These are phyloP conservation scores for Coenonympha arcania DNA, from an alignment of 2,888 invertebrate genomes.

Conservation along the genomic window DNA sequence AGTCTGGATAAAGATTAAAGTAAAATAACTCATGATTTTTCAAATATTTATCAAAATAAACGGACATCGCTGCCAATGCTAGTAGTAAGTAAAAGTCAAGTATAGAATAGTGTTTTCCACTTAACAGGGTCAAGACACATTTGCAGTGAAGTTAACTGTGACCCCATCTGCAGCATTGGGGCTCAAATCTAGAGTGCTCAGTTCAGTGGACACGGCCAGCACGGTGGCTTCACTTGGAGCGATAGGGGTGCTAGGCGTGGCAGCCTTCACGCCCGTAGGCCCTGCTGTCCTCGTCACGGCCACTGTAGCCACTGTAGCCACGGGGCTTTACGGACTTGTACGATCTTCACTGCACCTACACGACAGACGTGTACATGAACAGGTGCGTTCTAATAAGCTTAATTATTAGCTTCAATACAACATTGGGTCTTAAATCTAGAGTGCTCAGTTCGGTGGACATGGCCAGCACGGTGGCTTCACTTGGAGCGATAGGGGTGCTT, in stretches of 20 bases:
- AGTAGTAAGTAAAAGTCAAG: too few species aligned
- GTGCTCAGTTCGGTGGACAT: constrained; percentile 61
- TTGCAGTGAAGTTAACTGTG: constrained; percentile 56
- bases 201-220: constrained; percentile 57
- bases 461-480: constrained; percentile 55
- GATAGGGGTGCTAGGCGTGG: constrained; percentile 68
- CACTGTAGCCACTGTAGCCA: constrained; percentile 57
- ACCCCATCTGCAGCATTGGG: constrained; percentile 59
- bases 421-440: constrained; percentile 52
- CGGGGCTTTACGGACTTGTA: constrained; percentile 69
- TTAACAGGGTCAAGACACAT: constrained; percentile 49
- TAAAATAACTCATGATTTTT: too few species aligned
- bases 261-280: constrained; percentile 67
- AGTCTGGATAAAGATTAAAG: too few species aligned
- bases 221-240: constrained; percentile 62
- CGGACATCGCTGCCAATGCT: too few species aligned
- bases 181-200: constrained; percentile 52
- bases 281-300: constrained; percentile 66
- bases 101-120: too few species aligned
- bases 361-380: constrained; percentile 67
- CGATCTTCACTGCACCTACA: constrained; percentile 63
- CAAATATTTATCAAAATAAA: too few species aligned
- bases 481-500: constrained; percentile 68
- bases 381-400: constrained; percentile 44
- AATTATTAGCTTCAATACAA: too few species aligned